Percentiles rank a stretch among this genome's conserved stretches.
phyloP scores from a whole-genome alignment of 2,113 vertebrate genomes.

The Hystrix brachyura region DNA sequence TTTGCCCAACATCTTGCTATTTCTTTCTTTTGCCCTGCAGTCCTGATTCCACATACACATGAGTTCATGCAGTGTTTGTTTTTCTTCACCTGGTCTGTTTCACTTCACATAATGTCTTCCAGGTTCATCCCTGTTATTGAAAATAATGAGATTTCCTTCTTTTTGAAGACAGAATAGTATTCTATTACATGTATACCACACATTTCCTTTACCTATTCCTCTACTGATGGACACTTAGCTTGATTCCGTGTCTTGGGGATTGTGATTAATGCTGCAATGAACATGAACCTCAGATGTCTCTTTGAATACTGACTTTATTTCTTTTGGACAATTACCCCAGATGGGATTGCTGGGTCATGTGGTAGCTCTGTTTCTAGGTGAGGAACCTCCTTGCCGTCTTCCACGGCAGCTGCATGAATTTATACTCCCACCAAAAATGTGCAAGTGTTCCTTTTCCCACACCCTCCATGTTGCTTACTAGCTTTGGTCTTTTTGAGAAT shows the following conservation, averaged over 20 bases:
- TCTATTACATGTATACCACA: neutral
- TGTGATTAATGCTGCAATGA: neutral
- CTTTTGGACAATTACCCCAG: neutral
- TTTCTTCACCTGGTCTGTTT: neutral
- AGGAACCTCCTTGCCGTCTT: neutral
- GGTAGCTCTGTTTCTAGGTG: neutral
- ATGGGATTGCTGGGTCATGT: neutral
- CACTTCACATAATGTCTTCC: neutral
- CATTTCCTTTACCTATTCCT: neutral
- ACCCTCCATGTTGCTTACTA: neutral
- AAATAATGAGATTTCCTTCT: neutral
- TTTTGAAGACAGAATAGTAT: neutral
- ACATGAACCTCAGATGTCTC: neutral
- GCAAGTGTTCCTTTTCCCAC: neutral
- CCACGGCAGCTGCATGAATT: neutral
- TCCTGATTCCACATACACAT: neutral
- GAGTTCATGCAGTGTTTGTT: neutral
- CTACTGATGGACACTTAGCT: neutral
- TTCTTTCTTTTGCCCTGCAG: neutral
- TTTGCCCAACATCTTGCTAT: too few relatives aligned
- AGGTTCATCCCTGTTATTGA: neutral
- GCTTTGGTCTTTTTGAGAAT: neutral
- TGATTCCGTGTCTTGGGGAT: neutral
- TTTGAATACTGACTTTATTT: neutral
- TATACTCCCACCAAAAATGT: neutral